Conservation (phyloP, 2,113 vertebrate genomes). For the Nothocercus nigrocapillus region DNA sequence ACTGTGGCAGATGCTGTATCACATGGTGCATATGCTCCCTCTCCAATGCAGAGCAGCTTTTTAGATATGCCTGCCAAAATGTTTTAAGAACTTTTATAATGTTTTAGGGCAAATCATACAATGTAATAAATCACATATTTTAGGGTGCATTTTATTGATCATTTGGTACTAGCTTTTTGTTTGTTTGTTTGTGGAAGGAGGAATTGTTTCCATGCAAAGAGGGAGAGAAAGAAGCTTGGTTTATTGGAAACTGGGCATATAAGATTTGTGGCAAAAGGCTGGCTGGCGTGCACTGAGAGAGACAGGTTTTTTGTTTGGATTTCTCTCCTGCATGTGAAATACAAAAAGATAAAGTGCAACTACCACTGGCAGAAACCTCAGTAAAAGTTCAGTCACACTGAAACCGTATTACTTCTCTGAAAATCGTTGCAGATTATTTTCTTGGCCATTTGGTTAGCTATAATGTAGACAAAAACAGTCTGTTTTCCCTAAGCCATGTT, state of each 20-base stretch:
- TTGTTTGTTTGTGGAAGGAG: neutral
- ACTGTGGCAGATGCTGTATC: slow-evolving; percentile 80
- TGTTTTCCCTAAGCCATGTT: slow-evolving; percentile 1
- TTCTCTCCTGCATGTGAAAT: slow-evolving; percentile 12
- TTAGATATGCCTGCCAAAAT: slow-evolving; percentile 72
- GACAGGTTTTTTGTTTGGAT: slow-evolving; percentile 42
- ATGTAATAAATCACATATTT: slow-evolving; percentile 58
- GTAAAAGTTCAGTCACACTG: neutral
- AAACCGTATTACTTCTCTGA: neutral
- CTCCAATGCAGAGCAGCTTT: slow-evolving; percentile 77
- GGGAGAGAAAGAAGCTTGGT: neutral
- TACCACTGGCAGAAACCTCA: slow-evolving; percentile 1
- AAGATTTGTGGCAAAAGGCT: slow-evolving; percentile 17
- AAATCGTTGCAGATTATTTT: slow-evolving; percentile 1
- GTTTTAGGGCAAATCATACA: slow-evolving; percentile 67
- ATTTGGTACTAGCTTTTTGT: slow-evolving; percentile 29
- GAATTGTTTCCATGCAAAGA: slow-evolving; percentile 33
- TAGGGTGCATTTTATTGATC: slow-evolving; percentile 19
- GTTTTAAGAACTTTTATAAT: slow-evolving; percentile 71
- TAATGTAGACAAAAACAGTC: neutral
- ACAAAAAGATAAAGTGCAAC: slow-evolving; percentile 9
- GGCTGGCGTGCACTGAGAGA: slow-evolving; percentile 45
- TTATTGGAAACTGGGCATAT: neutral
- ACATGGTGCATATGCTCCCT: slow-evolving; percentile 81
- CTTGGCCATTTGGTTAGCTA: slow-evolving; percentile 16